Conservation (phyloP, 1,140 invertebrate species). For the Harlomillsia oculata region DNA sequence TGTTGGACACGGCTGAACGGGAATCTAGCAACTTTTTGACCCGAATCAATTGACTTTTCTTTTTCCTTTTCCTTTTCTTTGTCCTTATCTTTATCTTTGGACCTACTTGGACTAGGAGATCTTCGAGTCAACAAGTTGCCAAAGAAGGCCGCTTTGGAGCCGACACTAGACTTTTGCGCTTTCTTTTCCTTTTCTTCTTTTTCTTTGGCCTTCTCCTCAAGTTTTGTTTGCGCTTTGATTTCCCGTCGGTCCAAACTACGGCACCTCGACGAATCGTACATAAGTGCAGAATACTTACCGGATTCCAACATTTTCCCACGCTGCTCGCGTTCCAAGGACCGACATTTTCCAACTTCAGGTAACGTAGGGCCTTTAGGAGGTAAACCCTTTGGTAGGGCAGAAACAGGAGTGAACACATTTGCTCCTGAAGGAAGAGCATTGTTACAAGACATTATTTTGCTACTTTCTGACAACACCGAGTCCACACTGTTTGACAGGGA, state of each 20-base stretch:
- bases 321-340: slow-evolving; percentile 27
- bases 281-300: slow-evolving; percentile 27
- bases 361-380: slow-evolving; percentile 28
- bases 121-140: slow-evolving; percentile 30
- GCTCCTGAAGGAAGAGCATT: slow-evolving; percentile 1
- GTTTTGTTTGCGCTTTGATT: slow-evolving; percentile 4
- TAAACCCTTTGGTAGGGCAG: slow-evolving; percentile 26
- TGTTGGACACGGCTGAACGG: slow-evolving; percentile 13
- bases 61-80: not conserved
- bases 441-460: not conserved
- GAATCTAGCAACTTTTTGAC: slow-evolving; percentile 23
- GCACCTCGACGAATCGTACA: slow-evolving; percentile 21
- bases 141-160: slow-evolving; percentile 34
- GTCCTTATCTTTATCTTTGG: slow-evolving; percentile 25
- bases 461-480: slow-evolving; percentile 21
- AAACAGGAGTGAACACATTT: slow-evolving; percentile 27
- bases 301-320: not conserved
- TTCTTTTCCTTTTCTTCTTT: slow-evolving; percentile 29
- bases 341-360: slow-evolving; percentile 22
- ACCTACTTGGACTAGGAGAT: slow-evolving; percentile 31
- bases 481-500: slow-evolving; percentile 31
- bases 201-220: slow-evolving; percentile 22
- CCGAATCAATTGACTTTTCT: not conserved
- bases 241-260: slow-evolving; percentile 21
- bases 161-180: slow-evolving; percentile 22